Conservation (phyloP, 2,113 vertebrate species). For the Thamnophis sirtalis region DNA sequence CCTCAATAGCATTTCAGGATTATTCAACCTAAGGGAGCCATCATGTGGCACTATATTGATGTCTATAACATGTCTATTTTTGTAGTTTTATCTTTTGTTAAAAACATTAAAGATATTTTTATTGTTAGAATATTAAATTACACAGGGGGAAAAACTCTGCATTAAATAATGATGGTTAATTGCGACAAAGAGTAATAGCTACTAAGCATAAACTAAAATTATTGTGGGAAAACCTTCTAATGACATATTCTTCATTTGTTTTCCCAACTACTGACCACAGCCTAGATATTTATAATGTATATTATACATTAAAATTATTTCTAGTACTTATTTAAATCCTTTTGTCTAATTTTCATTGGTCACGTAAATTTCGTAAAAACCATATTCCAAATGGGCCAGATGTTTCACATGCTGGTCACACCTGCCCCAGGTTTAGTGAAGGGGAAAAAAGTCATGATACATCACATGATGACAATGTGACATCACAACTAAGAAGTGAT, state of each 20-base stretch:
- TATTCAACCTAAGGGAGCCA: not conserved
- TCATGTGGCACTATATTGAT: not conserved
- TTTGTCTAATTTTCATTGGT: not conserved
- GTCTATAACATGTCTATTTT: not conserved
- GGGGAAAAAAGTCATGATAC: too few species aligned
- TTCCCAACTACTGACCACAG: not conserved
- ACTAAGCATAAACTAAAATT: not conserved
- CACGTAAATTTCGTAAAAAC: not conserved
- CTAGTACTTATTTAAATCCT: not conserved
- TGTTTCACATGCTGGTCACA: too few species aligned
- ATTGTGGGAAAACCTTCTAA: not conserved
- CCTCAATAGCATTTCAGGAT: not conserved
- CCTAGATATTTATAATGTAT: not conserved
- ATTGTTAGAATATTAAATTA: not conserved
- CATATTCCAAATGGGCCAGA: not conserved
- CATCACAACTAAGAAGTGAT: not conserved
- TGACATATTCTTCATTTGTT: not conserved
- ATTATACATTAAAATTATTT: not conserved
- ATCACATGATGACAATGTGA: too few species aligned
- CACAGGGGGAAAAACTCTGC: not conserved
- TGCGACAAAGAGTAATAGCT: not conserved
- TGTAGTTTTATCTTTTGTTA: not conserved
- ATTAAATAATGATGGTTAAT: not conserved
- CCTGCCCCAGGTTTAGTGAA: too few species aligned
- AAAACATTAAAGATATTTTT: not conserved